Percentiles rank a stretch among this genome's conserved stretches.
Conservation (phyloP, 2,797 vertebrate species). For the Falco rusticolus region DNA sequence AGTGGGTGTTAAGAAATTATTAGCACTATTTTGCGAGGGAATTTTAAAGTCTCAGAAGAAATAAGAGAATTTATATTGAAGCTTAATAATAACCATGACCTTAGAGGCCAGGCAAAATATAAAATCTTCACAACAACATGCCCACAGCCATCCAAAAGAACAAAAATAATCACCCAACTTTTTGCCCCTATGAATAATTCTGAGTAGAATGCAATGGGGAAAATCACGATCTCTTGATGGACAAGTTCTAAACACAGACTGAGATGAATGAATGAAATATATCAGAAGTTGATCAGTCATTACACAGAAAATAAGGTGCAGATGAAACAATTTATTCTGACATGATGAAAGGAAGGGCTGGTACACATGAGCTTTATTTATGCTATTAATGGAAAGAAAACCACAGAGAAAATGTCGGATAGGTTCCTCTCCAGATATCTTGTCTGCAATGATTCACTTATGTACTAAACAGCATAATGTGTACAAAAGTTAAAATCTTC, state of each 20-base stretch:
- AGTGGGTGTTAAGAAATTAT: neutral
- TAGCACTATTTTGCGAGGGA: neutral
- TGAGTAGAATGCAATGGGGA: neutral
- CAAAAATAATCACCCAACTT: rapidly evolving
- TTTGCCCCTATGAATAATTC: neutral
- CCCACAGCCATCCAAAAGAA: neutral
- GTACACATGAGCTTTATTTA: neutral
- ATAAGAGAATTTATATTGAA: neutral
- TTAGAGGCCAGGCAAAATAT: neutral
- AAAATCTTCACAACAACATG: neutral
- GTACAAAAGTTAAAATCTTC: neutral
- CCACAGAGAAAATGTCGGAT: neutral
- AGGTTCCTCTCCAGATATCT: neutral
- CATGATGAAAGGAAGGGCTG: neutral
- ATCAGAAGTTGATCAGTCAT: neutral
- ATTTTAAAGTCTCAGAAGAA: neutral
- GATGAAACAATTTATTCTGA: neutral
- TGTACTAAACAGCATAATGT: neutral
- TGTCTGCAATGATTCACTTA: neutral
- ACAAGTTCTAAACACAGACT: neutral
- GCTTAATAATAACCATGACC: neutral
- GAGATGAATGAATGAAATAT: neutral
- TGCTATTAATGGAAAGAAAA: neutral
- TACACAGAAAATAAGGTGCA: neutral
- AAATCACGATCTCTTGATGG: neutral